Evolutionary conservation across 2,113 vertebrate genomes (phyloP).

Genomic region (Hemicordylus capensis): DNA sequence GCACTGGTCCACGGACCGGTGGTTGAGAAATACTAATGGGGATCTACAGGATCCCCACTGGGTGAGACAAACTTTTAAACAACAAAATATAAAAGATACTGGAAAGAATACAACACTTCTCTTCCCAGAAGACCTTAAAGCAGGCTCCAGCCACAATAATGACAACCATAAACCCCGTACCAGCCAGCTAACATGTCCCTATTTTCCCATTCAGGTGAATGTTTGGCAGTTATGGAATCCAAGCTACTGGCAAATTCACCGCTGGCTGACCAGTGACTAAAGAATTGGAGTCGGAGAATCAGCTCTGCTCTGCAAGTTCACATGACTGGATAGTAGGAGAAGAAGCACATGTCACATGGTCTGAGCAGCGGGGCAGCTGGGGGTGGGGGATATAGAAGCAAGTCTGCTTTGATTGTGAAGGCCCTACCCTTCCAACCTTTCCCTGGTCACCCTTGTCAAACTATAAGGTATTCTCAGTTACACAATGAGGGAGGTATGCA

Average conservation of each 20-base stretch:
- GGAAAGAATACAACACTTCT: no score
- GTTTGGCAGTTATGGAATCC: no score
- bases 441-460: no score
- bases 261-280: background rate
- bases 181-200: no score
- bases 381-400: background rate
- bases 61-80: no score
- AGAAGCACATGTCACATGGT: background rate
- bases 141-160: background rate
- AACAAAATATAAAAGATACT: no score
- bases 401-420: background rate
- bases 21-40: no score
- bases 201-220: no score
- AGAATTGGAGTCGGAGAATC: background rate
- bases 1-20: no score
- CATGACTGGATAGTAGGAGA: background rate
- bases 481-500: background rate
- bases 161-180: no score
- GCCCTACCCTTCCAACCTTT: background rate
- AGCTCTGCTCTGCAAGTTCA: background rate
- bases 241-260: background rate
- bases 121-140: background rate
- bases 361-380: background rate
- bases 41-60: no score
- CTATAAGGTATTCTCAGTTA: background rate